Evolutionary conservation across 2,113 vertebrate species (phyloP), one percentile per base, ranked within the genome.

Genomic region (Melanocharis versteri): DNA sequence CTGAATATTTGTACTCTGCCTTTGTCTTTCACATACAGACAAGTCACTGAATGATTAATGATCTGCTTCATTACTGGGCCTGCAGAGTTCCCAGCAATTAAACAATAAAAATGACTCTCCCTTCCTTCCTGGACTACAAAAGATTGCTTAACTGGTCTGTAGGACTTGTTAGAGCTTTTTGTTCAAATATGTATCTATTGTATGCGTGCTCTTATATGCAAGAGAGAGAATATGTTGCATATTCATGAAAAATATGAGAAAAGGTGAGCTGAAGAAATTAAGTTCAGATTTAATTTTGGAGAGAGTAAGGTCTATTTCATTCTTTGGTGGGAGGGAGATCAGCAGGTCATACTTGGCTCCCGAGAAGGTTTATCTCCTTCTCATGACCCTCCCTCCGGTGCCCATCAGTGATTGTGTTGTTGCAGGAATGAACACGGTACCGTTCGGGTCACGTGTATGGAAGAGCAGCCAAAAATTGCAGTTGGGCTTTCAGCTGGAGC

Each of bases 41-140:
- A 54, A 78, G 72, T 72, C 66, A 53, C 66, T 39, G 54, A 48
- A 57, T 92, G 85, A 90, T 77, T 92, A 88, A 94, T 82, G n/a
- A 44, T 79, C 26, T 53, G 40, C 71, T 83, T 93, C 75, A 39
- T 79, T 76, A 20, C 54, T 65, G 39, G 51, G 39, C 50, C 71
- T 73, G 75, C 54, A 58, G 5, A 27, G 50, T 94, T 94, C 81
- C 83, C 75, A 88, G 44, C 71, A 79, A 65, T 90, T 85, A 85
- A 92, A 62, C 83, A 91, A 91, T 91, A 86, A 89, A 90, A 94
- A 66, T 37, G 15, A 71, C 73, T 94, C 89, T 94, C 39, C 87
- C 83, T 95, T 88, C 79, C 89, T 92, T 94, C 92, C 93, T 87
- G 75, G 19, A 61, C 82, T 54, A 77, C 68, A 85, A 60, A 84